phyloP scores from a whole-genome alignment of 2,113 vertebrate species.

The Phalacrocorax pelagicus region DNA sequence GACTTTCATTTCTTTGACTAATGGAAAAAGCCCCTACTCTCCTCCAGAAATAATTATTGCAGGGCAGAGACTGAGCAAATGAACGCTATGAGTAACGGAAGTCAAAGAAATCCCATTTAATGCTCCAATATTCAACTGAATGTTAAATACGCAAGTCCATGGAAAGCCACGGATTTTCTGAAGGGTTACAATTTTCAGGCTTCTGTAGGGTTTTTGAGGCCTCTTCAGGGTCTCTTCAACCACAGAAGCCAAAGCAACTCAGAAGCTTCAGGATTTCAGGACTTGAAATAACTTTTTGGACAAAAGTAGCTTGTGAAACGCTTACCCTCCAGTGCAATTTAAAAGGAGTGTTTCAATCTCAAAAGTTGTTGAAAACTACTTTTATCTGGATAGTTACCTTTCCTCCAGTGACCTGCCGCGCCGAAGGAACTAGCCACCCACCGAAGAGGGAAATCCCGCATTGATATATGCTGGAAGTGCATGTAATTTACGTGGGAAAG shows the following conservation, averaged over 20 bases:
- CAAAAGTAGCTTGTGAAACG: not conserved
- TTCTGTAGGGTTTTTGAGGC: not conserved
- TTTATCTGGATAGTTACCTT: not conserved
- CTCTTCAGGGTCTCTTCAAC: not conserved
- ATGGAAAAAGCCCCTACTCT: not conserved
- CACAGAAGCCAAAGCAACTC: not conserved
- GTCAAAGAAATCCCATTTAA: not conserved
- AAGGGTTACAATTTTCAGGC: not conserved
- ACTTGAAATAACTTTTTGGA: not conserved
- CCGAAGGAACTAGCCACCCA: not conserved
- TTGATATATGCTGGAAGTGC: not conserved
- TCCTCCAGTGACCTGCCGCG: not conserved
- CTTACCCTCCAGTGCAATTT: not conserved
- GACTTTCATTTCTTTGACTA: not conserved
- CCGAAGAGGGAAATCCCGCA: not conserved
- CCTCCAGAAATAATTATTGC: not conserved
- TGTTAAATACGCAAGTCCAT: not conserved
- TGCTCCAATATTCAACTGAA: fast-evolving
- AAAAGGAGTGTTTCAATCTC: not conserved
- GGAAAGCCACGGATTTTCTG: not conserved
- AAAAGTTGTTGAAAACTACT: not conserved
- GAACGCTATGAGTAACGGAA: not conserved
- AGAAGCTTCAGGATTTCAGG: not conserved
- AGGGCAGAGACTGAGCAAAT: not conserved
- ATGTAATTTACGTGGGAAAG: not conserved